Evolutionary conservation across 2,797 vertebrate species (phyloP).

Genomic region (Tadarida brasiliensis): DNA sequence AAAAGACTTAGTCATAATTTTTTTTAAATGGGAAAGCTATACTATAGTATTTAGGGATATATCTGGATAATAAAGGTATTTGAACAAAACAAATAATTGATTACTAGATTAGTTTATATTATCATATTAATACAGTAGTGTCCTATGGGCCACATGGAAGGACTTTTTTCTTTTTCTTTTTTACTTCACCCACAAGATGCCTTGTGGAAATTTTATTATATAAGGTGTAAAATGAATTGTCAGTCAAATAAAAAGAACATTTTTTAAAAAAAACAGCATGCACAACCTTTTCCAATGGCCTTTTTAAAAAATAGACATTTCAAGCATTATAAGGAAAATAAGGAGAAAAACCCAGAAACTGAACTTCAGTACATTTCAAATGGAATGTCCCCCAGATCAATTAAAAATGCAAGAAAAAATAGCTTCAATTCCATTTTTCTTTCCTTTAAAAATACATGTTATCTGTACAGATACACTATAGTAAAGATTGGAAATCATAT

Average conservation of each 20-base stretch:
- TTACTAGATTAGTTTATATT: not conserved
- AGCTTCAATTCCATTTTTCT: constrained; percentile 91
- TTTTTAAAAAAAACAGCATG: constrained; percentile 88
- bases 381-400: constrained; percentile 91
- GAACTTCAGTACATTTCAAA: constrained; percentile 89
- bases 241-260: constrained; percentile 94
- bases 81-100: not conserved
- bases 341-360: constrained; percentile 81
- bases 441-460: constrained; percentile 97
- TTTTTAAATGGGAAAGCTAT: not conserved
- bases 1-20: not conserved
- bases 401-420: constrained; percentile 91
- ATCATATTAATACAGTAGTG: not conserved
- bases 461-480: constrained; percentile 99
- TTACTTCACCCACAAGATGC: constrained; percentile 87
- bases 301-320: constrained; percentile 91
- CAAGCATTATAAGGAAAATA: constrained; percentile 88
- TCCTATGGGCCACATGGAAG: not conserved
- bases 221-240: constrained; percentile 94
- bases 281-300: constrained; percentile 87
- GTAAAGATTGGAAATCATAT: constrained; percentile 97
- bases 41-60: not conserved
- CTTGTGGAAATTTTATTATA: constrained; percentile 95
- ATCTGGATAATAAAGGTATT: not conserved
- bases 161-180: not conserved